Percentiles rank a stretch among this genome's conserved stretches.
Evolutionary conservation across 2,888 invertebrate genomes (phyloP).

Genomic region (Timema cristinae): DNA sequence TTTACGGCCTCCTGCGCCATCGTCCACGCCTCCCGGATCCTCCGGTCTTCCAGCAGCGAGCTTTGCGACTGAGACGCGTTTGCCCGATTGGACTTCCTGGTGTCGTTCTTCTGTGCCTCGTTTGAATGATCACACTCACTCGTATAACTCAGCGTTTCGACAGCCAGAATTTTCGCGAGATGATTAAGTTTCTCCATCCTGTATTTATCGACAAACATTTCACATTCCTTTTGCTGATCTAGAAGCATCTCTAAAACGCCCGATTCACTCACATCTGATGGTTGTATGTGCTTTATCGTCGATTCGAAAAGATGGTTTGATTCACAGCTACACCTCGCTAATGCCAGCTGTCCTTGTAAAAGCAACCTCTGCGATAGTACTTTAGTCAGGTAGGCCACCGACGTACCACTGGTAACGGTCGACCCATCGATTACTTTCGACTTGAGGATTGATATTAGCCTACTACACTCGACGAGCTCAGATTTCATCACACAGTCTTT

Average conservation of each 20-base stretch:
- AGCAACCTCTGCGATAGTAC: constrained; percentile 62
- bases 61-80: constrained; percentile 2
- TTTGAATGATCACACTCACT: constrained; percentile 34
- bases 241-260: constrained; percentile 49
- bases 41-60: constrained; percentile 53
- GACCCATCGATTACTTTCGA: constrained; percentile 57
- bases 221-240: constrained; percentile 58
- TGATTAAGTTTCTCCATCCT: constrained; percentile 66
- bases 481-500: constrained; percentile 53
- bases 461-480: constrained; percentile 61
- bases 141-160: constrained; percentile 60
- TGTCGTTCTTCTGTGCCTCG: constrained; percentile 2
- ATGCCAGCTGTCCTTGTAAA: constrained; percentile 50
- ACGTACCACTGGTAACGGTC: constrained; percentile 44
- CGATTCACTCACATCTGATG: constrained; percentile 39
- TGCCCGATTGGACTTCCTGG: constrained; percentile 7
- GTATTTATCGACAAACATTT: constrained; percentile 58
- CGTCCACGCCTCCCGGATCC: constrained; percentile 70
- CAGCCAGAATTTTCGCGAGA: constrained; percentile 64
- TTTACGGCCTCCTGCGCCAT: constrained; percentile 71
- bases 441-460: constrained; percentile 68
- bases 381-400: constrained; percentile 67
- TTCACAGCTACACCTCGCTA: constrained; percentile 36
- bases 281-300: constrained; percentile 2
- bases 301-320: constrained; percentile 27